Evolutionary conservation across 2,797 vertebrate genomes (phyloP), one percentile per base, ranked within the genome.

Genomic region (Hephaestus fuliginosus): DNA sequence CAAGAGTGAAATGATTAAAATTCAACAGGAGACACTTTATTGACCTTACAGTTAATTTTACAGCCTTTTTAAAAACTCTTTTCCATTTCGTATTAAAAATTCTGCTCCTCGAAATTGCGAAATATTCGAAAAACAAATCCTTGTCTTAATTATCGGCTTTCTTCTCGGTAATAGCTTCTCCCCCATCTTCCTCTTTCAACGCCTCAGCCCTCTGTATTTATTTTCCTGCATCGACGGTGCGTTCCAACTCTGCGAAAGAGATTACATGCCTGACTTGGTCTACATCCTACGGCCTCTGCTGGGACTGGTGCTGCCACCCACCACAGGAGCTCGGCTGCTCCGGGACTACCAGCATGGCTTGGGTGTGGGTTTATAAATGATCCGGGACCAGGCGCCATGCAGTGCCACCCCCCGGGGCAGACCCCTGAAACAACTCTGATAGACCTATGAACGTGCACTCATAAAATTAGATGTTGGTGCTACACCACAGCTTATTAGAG

Each of bases 311-410:
- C 88, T 83, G 86, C 93, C 93, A 92, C 92, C 94, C 93, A 92
- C 91, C 74, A 17, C 83, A 82, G 79, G 62, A 52, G 60, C 80
- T 69, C 14, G 18, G 52, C 74, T 76, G 70, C 87, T 79, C 79
- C 57, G 64, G 86, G 88, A 82, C 80, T 89, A 93, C 94, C 95
- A 92, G 92, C 94, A 95, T 94, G 83, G 76, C 87, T 90, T 64
- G 39, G 68, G 70, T 92, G 85, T 88, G 90, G 90, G 85, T 86
- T 86, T 41, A 55, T 84, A 94, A 94, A 94, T 94, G 91, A 95
- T 93, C 93, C 92, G 84, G 88, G 88, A 93, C 92, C 84, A 91
- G 93, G 93, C 92, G 91, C 94, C 93, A 91, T 49, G 81, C 76
- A 51, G 77, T 69, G 78, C 81, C 86, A 66, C 88, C 83, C 77